A percentile compares a stretch with the other conserved stretches of the same genome.
Conservation (phyloP, 1,140 invertebrate genomes). For the Pseudobourletiella spinata region DNA sequence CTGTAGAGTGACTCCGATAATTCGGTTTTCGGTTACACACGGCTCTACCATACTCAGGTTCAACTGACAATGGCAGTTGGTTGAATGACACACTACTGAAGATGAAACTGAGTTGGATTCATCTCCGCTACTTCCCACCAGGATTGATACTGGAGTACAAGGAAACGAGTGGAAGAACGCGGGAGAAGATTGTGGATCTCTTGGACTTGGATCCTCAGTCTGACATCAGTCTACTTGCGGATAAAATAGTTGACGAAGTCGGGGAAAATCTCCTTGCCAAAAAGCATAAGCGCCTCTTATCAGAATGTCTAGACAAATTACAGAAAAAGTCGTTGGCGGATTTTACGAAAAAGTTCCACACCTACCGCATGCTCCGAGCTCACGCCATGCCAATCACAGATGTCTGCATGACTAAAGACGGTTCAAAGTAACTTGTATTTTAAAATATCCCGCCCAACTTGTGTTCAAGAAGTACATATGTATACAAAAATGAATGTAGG, state of each 20-base stretch:
- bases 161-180: slow-evolving; percentile 46
- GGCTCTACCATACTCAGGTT: too few relatives aligned
- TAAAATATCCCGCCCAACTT: slow-evolving; percentile 3
- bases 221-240: neutral
- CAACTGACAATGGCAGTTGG: too few relatives aligned
- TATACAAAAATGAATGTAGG: too few relatives aligned
- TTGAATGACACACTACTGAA: too few relatives aligned
- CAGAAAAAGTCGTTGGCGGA: slow-evolving; percentile 32
- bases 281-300: neutral
- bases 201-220: slow-evolving; percentile 45
- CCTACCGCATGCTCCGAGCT: slow-evolving; percentile 57
- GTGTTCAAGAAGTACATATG: too few relatives aligned
- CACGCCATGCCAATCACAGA: slow-evolving; percentile 71
- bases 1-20: too few relatives aligned
- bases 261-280: neutral
- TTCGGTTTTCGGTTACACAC: too few relatives aligned
- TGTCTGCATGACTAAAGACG: slow-evolving; percentile 61
- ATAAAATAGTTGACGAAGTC: neutral
- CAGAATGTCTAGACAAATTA: neutral
- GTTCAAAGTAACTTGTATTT: slow-evolving; percentile 48
- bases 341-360: slow-evolving; percentile 53
- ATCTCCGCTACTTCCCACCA: slow-evolving; percentile 58
- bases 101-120: slow-evolving; percentile 53
- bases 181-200: slow-evolving; percentile 55
- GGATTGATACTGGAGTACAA: slow-evolving; percentile 52